Conservation (phyloP, 2,797 vertebrate genomes). For the Odontamblyopus lacepedii region DNA sequence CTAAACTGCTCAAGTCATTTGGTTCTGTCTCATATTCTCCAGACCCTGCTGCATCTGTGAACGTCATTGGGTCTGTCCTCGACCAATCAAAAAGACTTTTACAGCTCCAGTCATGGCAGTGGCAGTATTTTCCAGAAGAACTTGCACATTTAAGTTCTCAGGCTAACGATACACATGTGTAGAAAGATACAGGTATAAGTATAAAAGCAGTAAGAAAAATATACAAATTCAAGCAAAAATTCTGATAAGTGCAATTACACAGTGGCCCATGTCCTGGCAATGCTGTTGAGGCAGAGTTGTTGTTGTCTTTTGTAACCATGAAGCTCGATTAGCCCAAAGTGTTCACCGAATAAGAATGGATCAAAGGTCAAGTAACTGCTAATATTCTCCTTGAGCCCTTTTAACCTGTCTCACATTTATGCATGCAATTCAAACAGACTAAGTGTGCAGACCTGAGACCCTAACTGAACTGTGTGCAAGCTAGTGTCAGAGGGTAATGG, state of each 20-base stretch:
- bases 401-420: background rate
- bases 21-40: too few relatives aligned
- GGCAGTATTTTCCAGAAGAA: too few relatives aligned
- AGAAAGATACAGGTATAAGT: background rate
- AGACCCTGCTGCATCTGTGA: too few relatives aligned
- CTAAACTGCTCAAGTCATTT: too few relatives aligned
- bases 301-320: background rate
- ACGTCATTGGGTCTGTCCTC: too few relatives aligned
- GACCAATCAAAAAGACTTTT: too few relatives aligned
- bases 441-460: background rate
- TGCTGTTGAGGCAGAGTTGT: background rate
- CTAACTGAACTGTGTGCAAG: background rate
- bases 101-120: too few relatives aligned
- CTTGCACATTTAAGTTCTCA: too few relatives aligned
- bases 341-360: background rate
- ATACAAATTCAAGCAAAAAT: background rate
- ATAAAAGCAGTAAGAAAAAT: background rate
- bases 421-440: background rate
- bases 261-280: background rate
- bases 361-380: background rate
- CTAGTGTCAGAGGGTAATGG: background rate
- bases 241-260: background rate
- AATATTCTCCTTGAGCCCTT: background rate
- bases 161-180: too few relatives aligned
- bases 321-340: background rate